Base-by-base conservation (phyloP, 2,113 vertebrate species). In the Monarcha castaneiventris region DNA sequence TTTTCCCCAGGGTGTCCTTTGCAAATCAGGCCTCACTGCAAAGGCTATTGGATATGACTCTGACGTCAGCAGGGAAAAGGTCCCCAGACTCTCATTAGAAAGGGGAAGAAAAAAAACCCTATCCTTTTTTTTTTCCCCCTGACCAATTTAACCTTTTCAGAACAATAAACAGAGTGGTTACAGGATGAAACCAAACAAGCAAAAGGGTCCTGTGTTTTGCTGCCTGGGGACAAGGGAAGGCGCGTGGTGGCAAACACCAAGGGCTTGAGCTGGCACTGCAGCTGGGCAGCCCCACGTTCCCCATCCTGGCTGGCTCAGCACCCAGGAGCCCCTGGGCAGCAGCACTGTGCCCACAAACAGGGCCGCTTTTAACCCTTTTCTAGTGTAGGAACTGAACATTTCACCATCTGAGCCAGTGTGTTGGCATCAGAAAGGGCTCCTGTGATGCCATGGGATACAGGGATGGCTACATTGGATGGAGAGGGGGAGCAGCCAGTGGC, bases 1-100 rank as follows among this genome's bases (percentile, higher is more conserved):
- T 94, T 94, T 93, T 84, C 91, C 90, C 93, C 58, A 91, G 95
- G 79, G 92, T 88, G 94, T 94, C 92, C 95, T 96, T 96, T 94
- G 90, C 95, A 97, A 96, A 95, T 84, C 88, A 74, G 87, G 89
- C 90, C 91, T 96, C 96, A 87, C 86, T 91, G 94, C 90, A 93
- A 96, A 94, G 93, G 93, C 88, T 94, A 93, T 69, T 96, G 93
- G 86, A 94, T 68, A 82, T 6, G 58, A 84, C 82, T 96, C 93
- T 93, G 92, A 96, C 96, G 86, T 93, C 91, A 93, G 74, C 66
- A 79, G 79, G 89, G 83, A 96, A 92, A 91, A 96, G 63, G 92
- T 97, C 91, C 89, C 95, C 84, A 94, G 92, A 94, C 93, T 96
- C 93, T 91, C 94, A 85, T 97, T 64, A 87, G 76, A 94, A 78